A percentile compares a stretch with the other conserved stretches of the same genome.
phyloP scores from a whole-genome alignment of 2,888 invertebrate species.

The Marasmarcha lunaedactyla region DNA sequence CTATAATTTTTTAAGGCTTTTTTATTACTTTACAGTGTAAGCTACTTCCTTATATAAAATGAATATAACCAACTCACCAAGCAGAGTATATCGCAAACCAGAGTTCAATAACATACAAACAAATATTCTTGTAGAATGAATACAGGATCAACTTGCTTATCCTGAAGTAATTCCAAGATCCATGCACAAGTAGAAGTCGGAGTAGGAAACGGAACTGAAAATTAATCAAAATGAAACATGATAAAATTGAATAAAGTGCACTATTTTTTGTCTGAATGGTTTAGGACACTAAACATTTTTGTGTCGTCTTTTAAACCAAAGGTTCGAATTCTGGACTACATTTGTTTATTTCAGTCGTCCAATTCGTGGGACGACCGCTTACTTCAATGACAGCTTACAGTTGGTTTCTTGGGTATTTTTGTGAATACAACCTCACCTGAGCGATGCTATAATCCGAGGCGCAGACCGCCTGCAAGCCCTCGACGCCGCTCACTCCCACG shows the following conservation, averaged over 20 bases:
- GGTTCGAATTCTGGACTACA: not conserved
- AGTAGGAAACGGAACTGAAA: conserved; percentile 90
- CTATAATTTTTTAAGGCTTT: too few species aligned
- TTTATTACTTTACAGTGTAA: too few species aligned
- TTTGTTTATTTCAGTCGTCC: too few species aligned
- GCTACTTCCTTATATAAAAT: too few species aligned
- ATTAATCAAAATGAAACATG: conserved; percentile 23
- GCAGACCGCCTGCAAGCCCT: conserved; percentile 99
- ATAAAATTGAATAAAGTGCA: conserved; percentile 11
- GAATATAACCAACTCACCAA: conserved; percentile 82
- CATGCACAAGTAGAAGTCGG: conserved; percentile 94
- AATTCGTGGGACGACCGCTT: too few species aligned
- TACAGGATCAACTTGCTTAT: conserved; percentile 98
- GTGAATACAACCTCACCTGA: conserved; percentile 72
- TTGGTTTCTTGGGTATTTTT: too few species aligned
- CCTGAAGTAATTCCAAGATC: conserved; percentile 98
- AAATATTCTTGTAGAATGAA: conserved; percentile 99
- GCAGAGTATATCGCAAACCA: conserved; percentile 99
- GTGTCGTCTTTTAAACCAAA: too few species aligned
- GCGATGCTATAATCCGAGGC: conserved; percentile 99
- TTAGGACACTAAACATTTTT: too few species aligned
- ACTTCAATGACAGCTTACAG: too few species aligned
- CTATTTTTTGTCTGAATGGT: not conserved
- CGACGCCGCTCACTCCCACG: conserved; percentile 96
- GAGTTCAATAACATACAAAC: conserved; percentile 97